These are phyloP conservation scores for Tupaia tana DNA, from an alignment of 2,113 vertebrate genomes.

Conservation along the genomic window DNA sequence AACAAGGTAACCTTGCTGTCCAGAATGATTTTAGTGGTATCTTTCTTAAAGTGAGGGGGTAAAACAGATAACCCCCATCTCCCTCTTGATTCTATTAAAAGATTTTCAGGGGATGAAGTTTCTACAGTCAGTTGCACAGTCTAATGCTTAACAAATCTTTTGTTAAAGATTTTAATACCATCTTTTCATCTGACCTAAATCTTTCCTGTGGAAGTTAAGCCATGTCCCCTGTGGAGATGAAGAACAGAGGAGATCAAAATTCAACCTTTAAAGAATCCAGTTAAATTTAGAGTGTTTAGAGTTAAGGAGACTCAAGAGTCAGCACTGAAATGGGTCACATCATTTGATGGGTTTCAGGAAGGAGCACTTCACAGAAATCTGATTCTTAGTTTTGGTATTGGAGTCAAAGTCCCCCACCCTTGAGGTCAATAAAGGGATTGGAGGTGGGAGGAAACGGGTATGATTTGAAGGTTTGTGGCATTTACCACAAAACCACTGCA, in stretches of 20 bases:
- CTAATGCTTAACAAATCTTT: slow-evolving; percentile 39
- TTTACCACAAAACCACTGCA: slow-evolving; percentile 15
- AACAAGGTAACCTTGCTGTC: neutral
- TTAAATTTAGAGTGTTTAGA: slow-evolving; percentile 16
- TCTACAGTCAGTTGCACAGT: neutral
- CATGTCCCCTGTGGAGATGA: neutral
- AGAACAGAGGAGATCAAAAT: neutral
- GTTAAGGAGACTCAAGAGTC: neutral
- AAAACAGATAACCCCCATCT: neutral
- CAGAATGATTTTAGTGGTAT: neutral
- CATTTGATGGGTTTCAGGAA: neutral
- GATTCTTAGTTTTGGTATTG: slow-evolving; percentile 1
- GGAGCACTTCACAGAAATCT: neutral
- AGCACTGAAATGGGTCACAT: neutral
- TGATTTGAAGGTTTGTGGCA: slow-evolving; percentile 49
- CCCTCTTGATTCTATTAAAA: neutral
- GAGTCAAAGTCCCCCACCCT: neutral
- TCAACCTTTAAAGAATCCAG: slow-evolving; percentile 10
- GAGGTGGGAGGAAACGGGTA: neutral
- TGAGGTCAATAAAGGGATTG: neutral
- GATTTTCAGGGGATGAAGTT: slow-evolving; percentile 14
- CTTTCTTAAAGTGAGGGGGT: neutral
- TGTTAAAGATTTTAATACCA: slow-evolving; percentile 41
- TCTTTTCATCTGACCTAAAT: slow-evolving; percentile 63
- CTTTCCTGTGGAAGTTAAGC: slow-evolving; percentile 59